phyloP scores from a whole-genome alignment of 2,113 vertebrate genomes.

The Dasyurus viverrinus region DNA sequence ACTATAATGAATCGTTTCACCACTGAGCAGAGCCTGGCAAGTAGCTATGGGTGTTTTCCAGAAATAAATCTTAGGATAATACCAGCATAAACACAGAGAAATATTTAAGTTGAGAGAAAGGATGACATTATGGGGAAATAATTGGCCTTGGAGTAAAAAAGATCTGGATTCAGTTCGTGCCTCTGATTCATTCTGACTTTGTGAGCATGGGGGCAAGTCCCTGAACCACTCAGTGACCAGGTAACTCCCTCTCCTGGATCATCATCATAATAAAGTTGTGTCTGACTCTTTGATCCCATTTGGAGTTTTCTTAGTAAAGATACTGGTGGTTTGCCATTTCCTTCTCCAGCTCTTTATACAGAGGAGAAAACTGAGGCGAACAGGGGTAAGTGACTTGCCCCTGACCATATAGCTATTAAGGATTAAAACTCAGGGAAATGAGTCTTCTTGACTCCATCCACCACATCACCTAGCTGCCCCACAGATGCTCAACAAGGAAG shows the following conservation, averaged over 20 bases:
- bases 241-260: not conserved
- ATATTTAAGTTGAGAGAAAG: constrained; percentile 20
- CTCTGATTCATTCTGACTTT: not conserved
- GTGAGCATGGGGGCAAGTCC: not conserved
- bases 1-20: not conserved
- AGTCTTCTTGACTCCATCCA: not conserved
- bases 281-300: not conserved
- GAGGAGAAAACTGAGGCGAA: not conserved
- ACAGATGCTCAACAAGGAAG: not conserved
- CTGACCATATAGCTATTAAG: not conserved
- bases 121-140: not conserved
- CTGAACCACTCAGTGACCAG: not conserved
- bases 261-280: not conserved
- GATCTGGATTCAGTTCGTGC: not conserved
- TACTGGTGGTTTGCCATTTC: not conserved
- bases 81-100: not conserved
- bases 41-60: not conserved
- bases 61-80: constrained; percentile 26
- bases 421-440: not conserved
- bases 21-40: not conserved
- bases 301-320: not conserved
- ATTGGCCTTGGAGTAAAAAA: not conserved
- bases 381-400: not conserved
- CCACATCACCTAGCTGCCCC: not conserved
- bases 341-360: not conserved